Conservation (phyloP, 2,113 vertebrate genomes). For the Phyllostomus discolor region DNA sequence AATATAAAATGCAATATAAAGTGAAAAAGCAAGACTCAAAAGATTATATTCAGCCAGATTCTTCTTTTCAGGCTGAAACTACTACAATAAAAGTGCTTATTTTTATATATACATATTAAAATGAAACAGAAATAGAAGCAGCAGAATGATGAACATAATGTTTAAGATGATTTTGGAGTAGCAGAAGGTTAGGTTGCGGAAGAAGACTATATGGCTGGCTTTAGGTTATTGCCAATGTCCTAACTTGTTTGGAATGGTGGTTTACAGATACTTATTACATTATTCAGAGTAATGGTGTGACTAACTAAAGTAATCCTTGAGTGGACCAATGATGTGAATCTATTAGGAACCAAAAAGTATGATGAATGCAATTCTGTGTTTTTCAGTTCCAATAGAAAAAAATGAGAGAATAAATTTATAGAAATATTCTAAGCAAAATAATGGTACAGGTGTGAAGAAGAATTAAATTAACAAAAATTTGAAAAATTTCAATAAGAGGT, state of each 20-base stretch:
- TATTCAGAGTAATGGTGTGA: background rate
- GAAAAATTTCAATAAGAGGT: background rate
- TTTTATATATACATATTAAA: background rate
- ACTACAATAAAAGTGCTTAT: background rate
- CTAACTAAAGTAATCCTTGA: background rate
- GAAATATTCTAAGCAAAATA: background rate
- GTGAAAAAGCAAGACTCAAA: background rate
- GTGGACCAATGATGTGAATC: background rate
- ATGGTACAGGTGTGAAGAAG: background rate
- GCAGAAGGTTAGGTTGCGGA: accelerated
- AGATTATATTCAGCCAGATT: background rate
- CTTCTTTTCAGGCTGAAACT: background rate
- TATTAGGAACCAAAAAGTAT: background rate
- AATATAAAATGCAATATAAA: background rate
- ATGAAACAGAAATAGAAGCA: background rate
- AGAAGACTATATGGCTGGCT: background rate
- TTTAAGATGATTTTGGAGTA: background rate
- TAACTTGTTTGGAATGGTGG: background rate
- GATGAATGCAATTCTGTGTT: background rate
- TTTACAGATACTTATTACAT: background rate
- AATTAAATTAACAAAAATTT: background rate
- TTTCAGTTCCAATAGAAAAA: background rate
- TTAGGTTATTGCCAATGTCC: background rate
- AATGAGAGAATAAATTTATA: background rate
- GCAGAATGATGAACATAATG: background rate